Evolutionary conservation across 2,888 invertebrate genomes (phyloP).

Genomic region (Hypolimnas misippus): DNA sequence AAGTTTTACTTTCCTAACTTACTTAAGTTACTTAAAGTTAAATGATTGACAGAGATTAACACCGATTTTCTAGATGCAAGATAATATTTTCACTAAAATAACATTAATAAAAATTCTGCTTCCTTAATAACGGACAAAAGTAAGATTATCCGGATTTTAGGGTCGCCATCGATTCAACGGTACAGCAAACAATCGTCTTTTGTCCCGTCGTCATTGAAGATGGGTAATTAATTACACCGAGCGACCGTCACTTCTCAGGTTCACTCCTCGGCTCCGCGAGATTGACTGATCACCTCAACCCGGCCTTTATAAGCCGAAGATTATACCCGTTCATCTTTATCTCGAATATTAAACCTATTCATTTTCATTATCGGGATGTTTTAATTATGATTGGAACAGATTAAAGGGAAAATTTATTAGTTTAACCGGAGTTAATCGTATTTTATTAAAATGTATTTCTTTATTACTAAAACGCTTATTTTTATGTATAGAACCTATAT

Average conservation of each 20-base stretch:
- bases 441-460: too few relatives aligned
- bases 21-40: too few relatives aligned
- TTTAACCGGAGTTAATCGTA: too few relatives aligned
- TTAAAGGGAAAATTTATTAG: conserved; percentile 12
- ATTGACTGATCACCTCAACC: conserved; percentile 34
- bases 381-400: conserved; percentile 31
- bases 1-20: too few relatives aligned
- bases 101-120: too few relatives aligned
- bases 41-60: too few relatives aligned
- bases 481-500: too few relatives aligned
- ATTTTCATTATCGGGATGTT: conserved; percentile 33
- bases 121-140: conserved; percentile 19
- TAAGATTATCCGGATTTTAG: conserved; percentile 25
- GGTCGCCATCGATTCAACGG: conserved; percentile 24
- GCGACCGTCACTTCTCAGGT: conserved; percentile 43
- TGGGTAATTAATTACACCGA: conserved; percentile 79
- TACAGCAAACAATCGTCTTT: conserved; percentile 67
- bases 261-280: conserved; percentile 35
- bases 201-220: conserved; percentile 72
- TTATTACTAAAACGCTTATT: too few relatives aligned
- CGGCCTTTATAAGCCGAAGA: conserved; percentile 24
- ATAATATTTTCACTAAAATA: too few relatives aligned
- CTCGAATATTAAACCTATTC: conserved; percentile 33
- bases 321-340: conserved; percentile 36
- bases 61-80: too few relatives aligned